Evolutionary conservation across 64 coral and sea anemone genomes (phyloP).

Genomic region (Montipora cactus): DNA sequence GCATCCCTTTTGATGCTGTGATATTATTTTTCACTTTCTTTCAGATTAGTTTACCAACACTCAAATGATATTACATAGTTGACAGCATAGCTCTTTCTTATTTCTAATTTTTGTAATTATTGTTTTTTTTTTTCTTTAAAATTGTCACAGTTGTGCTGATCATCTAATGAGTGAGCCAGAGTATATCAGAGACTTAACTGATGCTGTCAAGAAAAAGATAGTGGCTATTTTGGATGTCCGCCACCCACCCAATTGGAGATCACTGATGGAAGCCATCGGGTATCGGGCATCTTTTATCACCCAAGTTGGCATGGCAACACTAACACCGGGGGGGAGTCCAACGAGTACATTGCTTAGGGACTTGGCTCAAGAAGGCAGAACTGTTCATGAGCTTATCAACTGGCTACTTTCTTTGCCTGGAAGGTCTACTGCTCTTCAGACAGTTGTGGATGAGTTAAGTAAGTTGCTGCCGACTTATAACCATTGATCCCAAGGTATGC

Average conservation of each 20-base stretch:
- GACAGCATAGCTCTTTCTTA: no score
- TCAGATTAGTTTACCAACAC: no score
- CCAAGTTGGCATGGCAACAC: conserved; percentile 69
- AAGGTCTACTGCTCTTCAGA: not conserved
- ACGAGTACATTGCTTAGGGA: conserved; percentile 71
- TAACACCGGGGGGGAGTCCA: conserved; percentile 81
- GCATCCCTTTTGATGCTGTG: no score
- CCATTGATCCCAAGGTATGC: no score
- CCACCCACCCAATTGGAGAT: conserved; percentile 82
- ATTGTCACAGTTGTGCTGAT: not conserved
- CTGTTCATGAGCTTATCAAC: conserved; percentile 58
- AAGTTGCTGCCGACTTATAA: not conserved
- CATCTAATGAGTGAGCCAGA: conserved; percentile 33
- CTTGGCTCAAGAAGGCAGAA: conserved; percentile 63
- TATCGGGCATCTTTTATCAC: not conserved
- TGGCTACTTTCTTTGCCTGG: conserved; percentile 29
- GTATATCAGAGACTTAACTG: conserved; percentile 65
- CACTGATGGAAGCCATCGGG: conserved; percentile 47
- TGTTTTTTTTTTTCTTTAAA: not conserved
- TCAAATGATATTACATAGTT: no score
- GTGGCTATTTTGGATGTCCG: conserved; percentile 59
- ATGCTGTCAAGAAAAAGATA: conserved; percentile 62
- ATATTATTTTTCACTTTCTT: no score
- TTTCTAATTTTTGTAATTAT: no score
- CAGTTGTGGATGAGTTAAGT: conserved; percentile 22